Evolutionary conservation across 2,113 vertebrate species (phyloP).

Genomic region (Gasterosteus nipponicus): DNA sequence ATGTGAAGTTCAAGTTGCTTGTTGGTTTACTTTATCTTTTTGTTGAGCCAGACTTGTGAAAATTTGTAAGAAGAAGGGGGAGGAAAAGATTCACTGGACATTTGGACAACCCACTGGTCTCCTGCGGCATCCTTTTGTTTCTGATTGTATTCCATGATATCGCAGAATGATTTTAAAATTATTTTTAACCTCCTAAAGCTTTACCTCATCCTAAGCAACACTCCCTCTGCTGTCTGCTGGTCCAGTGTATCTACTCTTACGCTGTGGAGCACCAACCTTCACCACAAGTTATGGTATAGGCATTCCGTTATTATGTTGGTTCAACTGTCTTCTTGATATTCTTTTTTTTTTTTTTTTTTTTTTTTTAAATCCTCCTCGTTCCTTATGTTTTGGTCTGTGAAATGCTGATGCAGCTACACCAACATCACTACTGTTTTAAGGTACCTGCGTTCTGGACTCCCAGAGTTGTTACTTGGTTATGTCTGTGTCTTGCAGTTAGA

Average conservation of each 20-base stretch:
- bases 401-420: constrained; percentile 73
- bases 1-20: constrained; percentile 82
- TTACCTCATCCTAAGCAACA: constrained; percentile 61
- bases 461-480: constrained; percentile 60
- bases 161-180: constrained; percentile 57
- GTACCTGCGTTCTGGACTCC: constrained; percentile 69
- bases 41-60: constrained; percentile 77
- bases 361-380: constrained; percentile 59
- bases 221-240: constrained; percentile 33
- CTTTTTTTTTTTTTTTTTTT: constrained; percentile 15
- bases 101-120: constrained; percentile 54
- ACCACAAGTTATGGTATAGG: constrained; percentile 76
- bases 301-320: constrained; percentile 79
- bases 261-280: constrained; percentile 69
- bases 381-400: constrained; percentile 76
- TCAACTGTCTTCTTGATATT: constrained; percentile 56
- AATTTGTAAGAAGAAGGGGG: constrained; percentile 78
- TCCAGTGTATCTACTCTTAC: constrained; percentile 74
- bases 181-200: constrained; percentile 59
- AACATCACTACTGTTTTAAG: constrained; percentile 60
- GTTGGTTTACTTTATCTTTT: constrained; percentile 47
- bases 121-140: constrained; percentile 56
- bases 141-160: constrained; percentile 63
- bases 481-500: constrained; percentile 58
- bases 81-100: constrained; percentile 78